phyloP scores from a whole-genome alignment of 2,888 invertebrate genomes.

The Phrixothrix hirtus region DNA sequence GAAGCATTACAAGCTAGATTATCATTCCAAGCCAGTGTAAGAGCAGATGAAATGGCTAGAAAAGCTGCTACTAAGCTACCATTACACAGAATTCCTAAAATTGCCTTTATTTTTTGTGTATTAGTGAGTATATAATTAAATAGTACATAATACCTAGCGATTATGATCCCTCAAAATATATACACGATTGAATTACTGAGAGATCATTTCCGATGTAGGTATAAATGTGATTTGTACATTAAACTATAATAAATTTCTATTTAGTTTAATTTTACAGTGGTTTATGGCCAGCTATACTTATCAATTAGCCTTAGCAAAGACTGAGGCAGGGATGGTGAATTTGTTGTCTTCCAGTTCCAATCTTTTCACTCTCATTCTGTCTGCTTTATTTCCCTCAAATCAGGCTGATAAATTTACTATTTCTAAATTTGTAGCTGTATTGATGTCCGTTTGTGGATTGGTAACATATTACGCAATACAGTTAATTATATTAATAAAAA shows the following conservation, averaged over 20 bases:
- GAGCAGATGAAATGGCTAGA: constrained; percentile 78
- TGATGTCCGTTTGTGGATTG: constrained; percentile 76
- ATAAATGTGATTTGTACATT: no score
- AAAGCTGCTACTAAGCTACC: constrained; percentile 77
- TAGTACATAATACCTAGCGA: background rate
- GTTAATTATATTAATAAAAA: constrained; percentile 1
- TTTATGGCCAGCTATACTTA: constrained; percentile 92
- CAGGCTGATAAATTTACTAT: constrained; percentile 82
- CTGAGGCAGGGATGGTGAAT: constrained; percentile 85
- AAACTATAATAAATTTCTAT: background rate
- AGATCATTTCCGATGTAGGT: no score
- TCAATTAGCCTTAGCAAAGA: constrained; percentile 83
- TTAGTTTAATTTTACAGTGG: constrained; percentile 72
- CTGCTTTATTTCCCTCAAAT: constrained; percentile 83
- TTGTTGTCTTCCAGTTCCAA: constrained; percentile 87
- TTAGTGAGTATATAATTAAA: constrained; percentile 63
- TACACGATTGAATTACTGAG: no score
- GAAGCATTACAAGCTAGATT: constrained; percentile 90
- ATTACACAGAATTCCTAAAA: constrained; percentile 75
- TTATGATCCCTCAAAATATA: no score
- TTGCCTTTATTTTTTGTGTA: constrained; percentile 83
- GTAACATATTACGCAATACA: constrained; percentile 58
- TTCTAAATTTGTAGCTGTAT: constrained; percentile 81
- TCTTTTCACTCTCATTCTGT: constrained; percentile 84
- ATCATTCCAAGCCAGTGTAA: constrained; percentile 90